Evolutionary conservation across 1,140 invertebrate species (phyloP).

Genomic region (Sarcophaga bullata): DNA sequence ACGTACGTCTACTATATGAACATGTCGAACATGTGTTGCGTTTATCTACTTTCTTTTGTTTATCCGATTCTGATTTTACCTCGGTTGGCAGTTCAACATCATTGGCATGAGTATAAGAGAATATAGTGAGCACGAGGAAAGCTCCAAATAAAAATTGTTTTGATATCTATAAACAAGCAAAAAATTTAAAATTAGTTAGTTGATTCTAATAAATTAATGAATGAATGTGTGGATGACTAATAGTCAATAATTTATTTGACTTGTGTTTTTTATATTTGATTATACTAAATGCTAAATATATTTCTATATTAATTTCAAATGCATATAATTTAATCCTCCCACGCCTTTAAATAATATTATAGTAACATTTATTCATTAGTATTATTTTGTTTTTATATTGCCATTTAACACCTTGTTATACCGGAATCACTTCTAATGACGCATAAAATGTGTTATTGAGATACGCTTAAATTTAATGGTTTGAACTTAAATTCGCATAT

Average conservation of each 20-base stretch:
- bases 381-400: neutral
- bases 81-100: neutral
- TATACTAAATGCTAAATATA: neutral
- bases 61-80: neutral
- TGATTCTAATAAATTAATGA: neutral
- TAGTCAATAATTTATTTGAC: neutral
- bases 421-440: slow-evolving; percentile 8
- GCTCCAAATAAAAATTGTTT: slow-evolving; percentile 26
- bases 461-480: neutral
- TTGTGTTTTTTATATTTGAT: neutral
- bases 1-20: slow-evolving; percentile 42
- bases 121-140: slow-evolving; percentile 32
- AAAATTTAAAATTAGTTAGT: neutral
- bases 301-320: neutral
- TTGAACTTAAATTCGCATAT: neutral
- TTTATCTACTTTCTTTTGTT: slow-evolving; percentile 44
- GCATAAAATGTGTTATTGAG: neutral
- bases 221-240: no score
- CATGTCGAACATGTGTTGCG: slow-evolving; percentile 41
- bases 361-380: neutral
- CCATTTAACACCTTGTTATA: slow-evolving; percentile 12
- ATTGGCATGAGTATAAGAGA: neutral
- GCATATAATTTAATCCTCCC: neutral
- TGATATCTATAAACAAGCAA: slow-evolving; percentile 3
- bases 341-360: neutral